These are phyloP conservation scores for Glaucomys volans DNA, from an alignment of 2,113 vertebrate species.

Conservation along the genomic window DNA sequence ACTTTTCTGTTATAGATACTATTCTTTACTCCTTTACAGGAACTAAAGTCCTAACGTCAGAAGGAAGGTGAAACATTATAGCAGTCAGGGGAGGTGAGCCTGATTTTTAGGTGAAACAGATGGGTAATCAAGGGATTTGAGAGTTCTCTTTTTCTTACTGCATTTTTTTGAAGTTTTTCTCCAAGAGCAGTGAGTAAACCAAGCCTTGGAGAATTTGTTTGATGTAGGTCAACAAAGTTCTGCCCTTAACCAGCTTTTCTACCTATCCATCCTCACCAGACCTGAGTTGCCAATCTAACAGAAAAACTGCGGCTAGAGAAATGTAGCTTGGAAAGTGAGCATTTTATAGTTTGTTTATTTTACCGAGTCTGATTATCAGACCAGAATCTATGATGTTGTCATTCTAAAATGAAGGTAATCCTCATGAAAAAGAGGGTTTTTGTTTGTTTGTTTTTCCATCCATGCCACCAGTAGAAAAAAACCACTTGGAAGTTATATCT, in stretches of 20 bases:
- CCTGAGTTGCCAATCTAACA: constrained; percentile 61
- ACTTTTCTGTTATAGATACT: neutral
- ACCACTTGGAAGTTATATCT: neutral
- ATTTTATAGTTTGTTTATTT: neutral
- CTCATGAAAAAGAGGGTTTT: neutral
- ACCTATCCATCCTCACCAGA: neutral
- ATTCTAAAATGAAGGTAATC: constrained; percentile 1
- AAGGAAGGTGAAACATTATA: constrained; percentile 57
- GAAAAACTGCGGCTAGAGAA: constrained; percentile 63
- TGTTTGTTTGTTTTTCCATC: neutral
- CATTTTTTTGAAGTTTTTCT: constrained; percentile 23
- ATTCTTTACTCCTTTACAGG: constrained; percentile 48
- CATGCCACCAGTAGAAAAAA: neutral
- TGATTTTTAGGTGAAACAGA: constrained; percentile 59
- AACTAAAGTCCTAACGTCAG: constrained; percentile 27
- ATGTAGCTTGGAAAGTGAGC: neutral
- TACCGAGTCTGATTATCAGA: neutral
- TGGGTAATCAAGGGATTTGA: constrained; percentile 65
- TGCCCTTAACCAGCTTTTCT: constrained; percentile 30
- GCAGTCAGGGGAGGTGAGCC: constrained; percentile 3
- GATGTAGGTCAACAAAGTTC: constrained; percentile 46
- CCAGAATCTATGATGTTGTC: neutral
- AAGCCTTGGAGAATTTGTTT: neutral
- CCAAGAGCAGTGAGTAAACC: constrained; percentile 38
- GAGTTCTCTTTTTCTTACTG: constrained; percentile 33